phyloP scores from a whole-genome alignment of 2,113 vertebrate genomes.

The Phrynosoma platyrhinos region DNA sequence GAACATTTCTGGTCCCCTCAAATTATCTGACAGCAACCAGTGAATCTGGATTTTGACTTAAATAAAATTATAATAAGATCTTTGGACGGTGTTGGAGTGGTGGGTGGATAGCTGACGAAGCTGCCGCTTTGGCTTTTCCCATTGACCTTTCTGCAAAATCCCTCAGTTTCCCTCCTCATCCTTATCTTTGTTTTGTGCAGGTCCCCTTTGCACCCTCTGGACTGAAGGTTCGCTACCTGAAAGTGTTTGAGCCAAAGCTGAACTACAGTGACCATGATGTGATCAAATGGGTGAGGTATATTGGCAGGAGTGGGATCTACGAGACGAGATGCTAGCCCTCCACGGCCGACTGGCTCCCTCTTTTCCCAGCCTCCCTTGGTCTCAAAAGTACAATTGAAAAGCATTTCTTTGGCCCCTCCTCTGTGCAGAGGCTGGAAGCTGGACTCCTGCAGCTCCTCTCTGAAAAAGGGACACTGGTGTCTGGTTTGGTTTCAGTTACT shows the following conservation, averaged over 20 bases:
- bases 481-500: constrained; percentile 48
- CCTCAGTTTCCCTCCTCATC: background rate
- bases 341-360: constrained; percentile 35
- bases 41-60: background rate
- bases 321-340: constrained; percentile 95
- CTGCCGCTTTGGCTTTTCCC: no score
- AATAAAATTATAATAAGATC: background rate
- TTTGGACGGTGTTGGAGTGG: background rate
- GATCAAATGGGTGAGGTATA: constrained; percentile 99
- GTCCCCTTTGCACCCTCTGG: constrained; percentile 98
- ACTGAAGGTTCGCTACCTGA: constrained; percentile 99
- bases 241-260: constrained; percentile 99
- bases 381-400: constrained; percentile 67
- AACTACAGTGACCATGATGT: constrained; percentile 99
- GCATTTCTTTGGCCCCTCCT: constrained; percentile 66
- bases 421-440: constrained; percentile 39
- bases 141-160: background rate
- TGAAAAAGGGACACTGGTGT: constrained; percentile 41
- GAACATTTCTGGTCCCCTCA: no score
- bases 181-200: constrained; percentile 69
- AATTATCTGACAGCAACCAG: background rate
- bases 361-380: constrained; percentile 64
- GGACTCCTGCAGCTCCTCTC: constrained; percentile 56
- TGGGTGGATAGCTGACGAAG: no score
- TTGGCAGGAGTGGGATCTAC: constrained; percentile 97